Conservation (phyloP, 2,888 invertebrate species). For the Epistrophe grossulariae region DNA sequence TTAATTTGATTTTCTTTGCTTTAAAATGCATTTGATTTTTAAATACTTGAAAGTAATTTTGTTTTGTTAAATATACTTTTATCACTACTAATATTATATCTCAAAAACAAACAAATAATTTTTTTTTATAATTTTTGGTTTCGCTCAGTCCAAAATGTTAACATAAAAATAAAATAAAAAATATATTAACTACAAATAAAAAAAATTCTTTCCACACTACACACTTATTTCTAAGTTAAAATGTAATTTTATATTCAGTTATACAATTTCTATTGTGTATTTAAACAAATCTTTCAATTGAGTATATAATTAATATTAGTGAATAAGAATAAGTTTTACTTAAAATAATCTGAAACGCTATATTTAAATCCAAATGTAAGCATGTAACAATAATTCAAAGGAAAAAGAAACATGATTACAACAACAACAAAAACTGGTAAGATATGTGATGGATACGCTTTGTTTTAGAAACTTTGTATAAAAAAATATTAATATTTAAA, state of each 20-base stretch:
- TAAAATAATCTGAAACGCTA: slow-evolving; percentile 83
- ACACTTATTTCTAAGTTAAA: slow-evolving; percentile 24
- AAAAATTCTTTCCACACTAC: background rate
- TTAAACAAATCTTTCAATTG: slow-evolving; percentile 39
- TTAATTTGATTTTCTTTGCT: slow-evolving; percentile 50
- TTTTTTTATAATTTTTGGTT: slow-evolving; percentile 63
- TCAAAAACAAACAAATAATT: slow-evolving; percentile 22
- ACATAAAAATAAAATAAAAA: slow-evolving; percentile 49
- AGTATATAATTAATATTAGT: slow-evolving; percentile 28
- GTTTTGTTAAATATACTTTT: slow-evolving; percentile 15
- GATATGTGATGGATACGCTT: slow-evolving; percentile 51
- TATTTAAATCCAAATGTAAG: slow-evolving; percentile 66
- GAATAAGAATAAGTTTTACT: slow-evolving; percentile 76
- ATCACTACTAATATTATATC: slow-evolving; percentile 23
- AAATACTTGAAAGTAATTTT: slow-evolving; percentile 33
- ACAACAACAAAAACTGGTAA: slow-evolving; percentile 36
- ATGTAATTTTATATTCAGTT: background rate
- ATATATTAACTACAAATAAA: slow-evolving; percentile 35
- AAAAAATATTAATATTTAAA: background rate
- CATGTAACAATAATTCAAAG: slow-evolving; percentile 56
- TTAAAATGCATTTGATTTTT: slow-evolving; percentile 53
- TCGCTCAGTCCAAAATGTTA: slow-evolving; percentile 72
- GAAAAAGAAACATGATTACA: slow-evolving; percentile 38
- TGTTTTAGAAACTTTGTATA: slow-evolving; percentile 37
- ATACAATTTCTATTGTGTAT: background rate